phyloP scores from a whole-genome alignment of 2,797 vertebrate genomes.

The Phoebastria nigripes region DNA sequence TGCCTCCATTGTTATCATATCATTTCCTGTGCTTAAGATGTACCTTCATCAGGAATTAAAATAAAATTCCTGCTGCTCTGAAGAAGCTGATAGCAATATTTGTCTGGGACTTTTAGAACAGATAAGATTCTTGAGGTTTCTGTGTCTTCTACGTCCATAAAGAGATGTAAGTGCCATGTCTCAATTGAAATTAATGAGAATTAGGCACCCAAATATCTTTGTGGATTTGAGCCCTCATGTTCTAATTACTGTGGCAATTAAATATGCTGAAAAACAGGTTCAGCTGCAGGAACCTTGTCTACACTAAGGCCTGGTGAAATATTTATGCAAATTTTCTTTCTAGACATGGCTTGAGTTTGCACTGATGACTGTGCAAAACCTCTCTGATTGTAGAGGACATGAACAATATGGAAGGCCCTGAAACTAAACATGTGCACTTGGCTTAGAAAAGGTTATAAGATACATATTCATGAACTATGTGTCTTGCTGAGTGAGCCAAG shows the following conservation, averaged over 20 bases:
- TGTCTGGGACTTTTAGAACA: constrained; percentile 28
- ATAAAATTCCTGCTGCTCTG: constrained; percentile 5
- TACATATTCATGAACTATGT: not conserved
- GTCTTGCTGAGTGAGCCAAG: not conserved
- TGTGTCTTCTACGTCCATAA: not conserved
- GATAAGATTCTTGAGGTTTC: constrained; percentile 64
- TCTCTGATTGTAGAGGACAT: not conserved
- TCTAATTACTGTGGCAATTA: constrained; percentile 64
- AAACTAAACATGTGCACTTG: not conserved
- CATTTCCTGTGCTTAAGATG: not conserved
- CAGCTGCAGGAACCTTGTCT: constrained; percentile 31
- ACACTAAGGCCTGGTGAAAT: constrained; percentile 14
- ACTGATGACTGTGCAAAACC: constrained; percentile 44
- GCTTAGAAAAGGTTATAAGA: not conserved
- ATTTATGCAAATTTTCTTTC: constrained; percentile 64
- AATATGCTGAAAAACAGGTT: constrained; percentile 58
- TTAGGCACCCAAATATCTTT: constrained; percentile 45
- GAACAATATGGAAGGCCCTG: not conserved
- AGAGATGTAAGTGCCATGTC: constrained; percentile 37
- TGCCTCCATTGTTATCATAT: not conserved
- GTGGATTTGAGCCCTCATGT: constrained; percentile 55
- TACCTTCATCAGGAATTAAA: constrained; percentile 15
- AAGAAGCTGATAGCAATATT: constrained; percentile 29
- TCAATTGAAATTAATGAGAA: constrained; percentile 61
- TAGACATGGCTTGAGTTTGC: constrained; percentile 49